Conservation (phyloP, 2,888 invertebrate genomes). For the Anaspis maculata region DNA sequence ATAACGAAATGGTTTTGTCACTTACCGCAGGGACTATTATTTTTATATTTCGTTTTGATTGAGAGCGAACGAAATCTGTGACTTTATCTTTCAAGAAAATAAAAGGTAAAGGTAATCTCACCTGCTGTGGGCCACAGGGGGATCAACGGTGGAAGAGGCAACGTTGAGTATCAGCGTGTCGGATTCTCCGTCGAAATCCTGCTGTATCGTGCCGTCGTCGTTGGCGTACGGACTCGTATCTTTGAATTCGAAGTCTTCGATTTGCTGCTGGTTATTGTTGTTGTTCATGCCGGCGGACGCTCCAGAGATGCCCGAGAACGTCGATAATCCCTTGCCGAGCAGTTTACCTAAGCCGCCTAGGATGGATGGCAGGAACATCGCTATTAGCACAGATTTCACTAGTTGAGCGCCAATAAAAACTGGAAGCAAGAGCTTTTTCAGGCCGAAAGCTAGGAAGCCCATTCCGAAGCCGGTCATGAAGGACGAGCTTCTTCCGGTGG, state of each 20-base stretch:
- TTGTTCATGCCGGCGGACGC: conserved; percentile 36
- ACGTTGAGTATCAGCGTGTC: conserved; percentile 23
- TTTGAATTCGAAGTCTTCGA: conserved; percentile 69
- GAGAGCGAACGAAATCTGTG: too few relatives aligned
- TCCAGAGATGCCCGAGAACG: conserved; percentile 51
- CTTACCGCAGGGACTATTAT: too few relatives aligned
- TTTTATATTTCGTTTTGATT: too few relatives aligned
- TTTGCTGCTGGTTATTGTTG: conserved; percentile 35
- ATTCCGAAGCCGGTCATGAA: conserved; percentile 58
- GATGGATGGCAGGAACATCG: conserved; percentile 77
- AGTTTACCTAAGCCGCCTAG: conserved; percentile 76
- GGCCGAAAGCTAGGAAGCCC: conserved; percentile 65
- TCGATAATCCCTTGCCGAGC: conserved; percentile 66
- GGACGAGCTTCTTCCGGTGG: conserved; percentile 23
- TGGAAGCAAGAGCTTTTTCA: conserved; percentile 77
- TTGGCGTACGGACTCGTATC: conserved; percentile 49
- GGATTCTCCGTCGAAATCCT: conserved; percentile 39
- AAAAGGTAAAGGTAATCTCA: too few relatives aligned
- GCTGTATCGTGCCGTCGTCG: conserved; percentile 31
- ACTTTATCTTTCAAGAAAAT: too few relatives aligned
- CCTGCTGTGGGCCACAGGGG: conserved; percentile 32
- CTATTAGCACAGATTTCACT: conserved; percentile 72
- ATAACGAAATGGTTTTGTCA: too few relatives aligned
- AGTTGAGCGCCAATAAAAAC: conserved; percentile 75
- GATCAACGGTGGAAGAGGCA: conserved; percentile 17